Evolutionary conservation across 2,888 invertebrate genomes (phyloP).

Genomic region (Agrotis clavis): DNA sequence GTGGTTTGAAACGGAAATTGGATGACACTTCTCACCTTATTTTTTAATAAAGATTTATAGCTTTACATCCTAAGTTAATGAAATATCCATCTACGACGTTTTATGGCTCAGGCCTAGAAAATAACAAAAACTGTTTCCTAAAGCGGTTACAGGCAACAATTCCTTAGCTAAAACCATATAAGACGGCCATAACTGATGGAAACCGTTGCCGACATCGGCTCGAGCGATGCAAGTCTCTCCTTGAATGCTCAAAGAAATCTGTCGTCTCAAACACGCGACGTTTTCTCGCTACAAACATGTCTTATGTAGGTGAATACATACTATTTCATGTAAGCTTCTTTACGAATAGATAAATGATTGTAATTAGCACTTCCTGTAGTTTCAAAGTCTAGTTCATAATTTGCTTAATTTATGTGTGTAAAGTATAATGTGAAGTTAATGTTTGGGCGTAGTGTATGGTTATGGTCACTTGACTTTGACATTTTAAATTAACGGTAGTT

Average conservation of each 20-base stretch:
- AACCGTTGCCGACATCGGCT: conserved; percentile 44
- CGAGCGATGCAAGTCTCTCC: conserved; percentile 74
- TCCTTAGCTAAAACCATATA: conserved; percentile 33
- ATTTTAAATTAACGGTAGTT: conserved; percentile 12
- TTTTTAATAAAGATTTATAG: not conserved
- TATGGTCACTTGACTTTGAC: conserved; percentile 38
- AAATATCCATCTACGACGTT: not conserved
- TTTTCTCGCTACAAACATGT: conserved; percentile 76
- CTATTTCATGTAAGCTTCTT: conserved; percentile 37
- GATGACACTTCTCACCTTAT: not conserved
- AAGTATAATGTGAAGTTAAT: conserved; percentile 9
- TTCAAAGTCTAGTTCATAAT: conserved; percentile 38
- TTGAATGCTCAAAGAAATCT: conserved; percentile 89
- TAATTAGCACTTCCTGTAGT: conserved; percentile 57
- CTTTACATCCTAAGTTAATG: not conserved
- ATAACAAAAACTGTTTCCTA: conserved; percentile 12
- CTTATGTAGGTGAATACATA: conserved; percentile 60
- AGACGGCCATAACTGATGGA: conserved; percentile 57
- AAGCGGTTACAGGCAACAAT: conserved; percentile 21
- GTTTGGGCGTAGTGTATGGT: not conserved
- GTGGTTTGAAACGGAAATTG: conserved; percentile 1
- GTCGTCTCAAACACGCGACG: conserved; percentile 82
- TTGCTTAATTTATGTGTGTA: conserved; percentile 24
- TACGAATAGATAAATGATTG: conserved; percentile 46
- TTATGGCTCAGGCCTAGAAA: not conserved